Evolutionary conservation across 2,113 vertebrate genomes (phyloP), one percentile per base, ranked within the genome.

Genomic region (Pampusana beccarii): DNA sequence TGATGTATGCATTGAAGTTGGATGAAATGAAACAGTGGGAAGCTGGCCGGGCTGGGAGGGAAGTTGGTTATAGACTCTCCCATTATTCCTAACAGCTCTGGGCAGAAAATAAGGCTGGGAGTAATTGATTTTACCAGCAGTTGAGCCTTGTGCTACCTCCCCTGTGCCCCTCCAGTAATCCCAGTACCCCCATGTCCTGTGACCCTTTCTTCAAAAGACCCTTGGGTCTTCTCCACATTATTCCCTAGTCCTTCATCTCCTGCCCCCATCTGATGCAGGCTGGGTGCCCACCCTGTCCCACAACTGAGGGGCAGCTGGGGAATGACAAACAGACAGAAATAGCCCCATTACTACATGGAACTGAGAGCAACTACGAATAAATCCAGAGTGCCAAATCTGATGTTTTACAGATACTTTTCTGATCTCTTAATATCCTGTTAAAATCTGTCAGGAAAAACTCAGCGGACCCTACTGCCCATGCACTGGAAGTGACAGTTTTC

Each of bases 391-490:
- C 26, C 29, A 54, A 24, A 28, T 89, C 31, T 9, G 86, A 57
- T 79, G 36, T 71, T 95, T 73, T 72, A 79, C 65, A 94, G 91
- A 36, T 73, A 84, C 53, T 88, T 86, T 61, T 29, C 66, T 69
- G 72, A 91, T 89, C 77, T 93, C 73, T 73, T 79, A 81, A 89
- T 70, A 95, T 77, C 77, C 88, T 93, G 69, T 21, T 81, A 65
- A 44, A 95, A 84, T 84, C 88, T 92, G 80, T 54, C 77, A 87
- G 86, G 93, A 96, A 93, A 87, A 72, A 79, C 72, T 86, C 86
- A 38, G 83, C 61, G 89, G 95, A 79, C 42, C 58, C 61, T 10
- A 10, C 58, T 91, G 84, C 46, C 65, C 86, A 28, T 50, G 36
- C 42, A 13, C 57, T 93, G 80, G 40, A 93, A 95, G 65, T 10